Evolutionary conservation across 2,888 invertebrate species (phyloP), one percentile per base, ranked within the genome.

Genomic region (Dione juno): DNA sequence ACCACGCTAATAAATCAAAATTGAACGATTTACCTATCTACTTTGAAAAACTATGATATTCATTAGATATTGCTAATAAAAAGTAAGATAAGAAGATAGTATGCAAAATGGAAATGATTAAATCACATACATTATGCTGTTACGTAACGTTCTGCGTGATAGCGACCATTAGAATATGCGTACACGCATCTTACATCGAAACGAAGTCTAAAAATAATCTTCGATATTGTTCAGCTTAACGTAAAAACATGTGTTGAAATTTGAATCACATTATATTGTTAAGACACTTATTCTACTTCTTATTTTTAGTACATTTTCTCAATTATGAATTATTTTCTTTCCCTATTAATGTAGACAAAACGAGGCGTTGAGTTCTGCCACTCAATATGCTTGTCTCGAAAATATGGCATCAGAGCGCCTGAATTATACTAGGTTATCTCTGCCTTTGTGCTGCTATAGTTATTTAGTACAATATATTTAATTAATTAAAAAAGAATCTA

Each of bases 141-240:
- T 63, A 41, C 61, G 43, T 50, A 68, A 68, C 19, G 6, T 52
- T 35, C 28, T 59, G 68, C 68, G 43, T 61, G 43, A 37, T 50
- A 50, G 48, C 43, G 6, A 28, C 10, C 16, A 61, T 43, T 53
- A 45, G 28, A 68, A 43, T 28, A 45, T 68, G 68, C 63, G 68
- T 53, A 45, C 68, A 68, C 68, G 61, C 61, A 68, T 41, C 35
- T 48, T 54, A 16, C 0, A 63, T 2, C 28, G 35, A 35, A 64
- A 40, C 37, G 13, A 19, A 19, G 13, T 3, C 10, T 28, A 16
- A 40, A 59, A 64, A 50, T 14, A 28, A 28, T 43, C 9, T 21
- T 61, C 14, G 14, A 61, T 41, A 41, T 41, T 41, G 13, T 43
- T 21, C n/a, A 43, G 8, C 9, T 13, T 61, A 28, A 61, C 3